Percentiles rank a stretch among this genome's conserved stretches.
Evolutionary conservation across 2,113 vertebrate species (phyloP).

Genomic region (Bos javanicus): DNA sequence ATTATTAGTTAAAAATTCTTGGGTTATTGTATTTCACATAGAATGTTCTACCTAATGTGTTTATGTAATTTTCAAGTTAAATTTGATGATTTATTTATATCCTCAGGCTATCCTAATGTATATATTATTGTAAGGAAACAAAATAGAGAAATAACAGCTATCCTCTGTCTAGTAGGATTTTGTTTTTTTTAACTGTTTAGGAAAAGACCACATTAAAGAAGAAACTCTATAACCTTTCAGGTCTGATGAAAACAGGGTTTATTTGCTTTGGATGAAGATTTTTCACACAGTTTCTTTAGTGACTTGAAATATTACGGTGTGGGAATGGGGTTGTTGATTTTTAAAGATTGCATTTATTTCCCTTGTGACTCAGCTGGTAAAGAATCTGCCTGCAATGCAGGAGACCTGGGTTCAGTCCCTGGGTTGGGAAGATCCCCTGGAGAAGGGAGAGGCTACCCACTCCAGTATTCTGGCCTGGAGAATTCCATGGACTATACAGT

Average conservation of each 20-base stretch:
- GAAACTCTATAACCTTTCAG: conserved; percentile 3
- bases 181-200: neutral
- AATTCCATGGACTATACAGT: neutral
- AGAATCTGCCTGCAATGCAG: neutral
- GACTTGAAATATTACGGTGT: neutral
- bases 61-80: conserved; percentile 17
- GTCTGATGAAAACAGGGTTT: conserved; percentile 14
- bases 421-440: neutral
- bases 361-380: neutral
- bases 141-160: neutral
- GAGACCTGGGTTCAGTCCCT: neutral
- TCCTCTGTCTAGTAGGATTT: neutral
- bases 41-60: neutral
- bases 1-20: conserved; percentile 7
- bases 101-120: neutral
- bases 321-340: neutral
- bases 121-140: neutral
- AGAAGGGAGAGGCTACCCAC: neutral
- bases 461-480: neutral
- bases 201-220: neutral
- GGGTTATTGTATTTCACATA: neutral
- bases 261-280: neutral
- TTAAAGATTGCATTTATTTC: neutral
- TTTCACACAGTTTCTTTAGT: neutral
- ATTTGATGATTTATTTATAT: conserved; percentile 12